phyloP scores from a whole-genome alignment of 2,888 invertebrate species.

The Coelinius sp. region DNA sequence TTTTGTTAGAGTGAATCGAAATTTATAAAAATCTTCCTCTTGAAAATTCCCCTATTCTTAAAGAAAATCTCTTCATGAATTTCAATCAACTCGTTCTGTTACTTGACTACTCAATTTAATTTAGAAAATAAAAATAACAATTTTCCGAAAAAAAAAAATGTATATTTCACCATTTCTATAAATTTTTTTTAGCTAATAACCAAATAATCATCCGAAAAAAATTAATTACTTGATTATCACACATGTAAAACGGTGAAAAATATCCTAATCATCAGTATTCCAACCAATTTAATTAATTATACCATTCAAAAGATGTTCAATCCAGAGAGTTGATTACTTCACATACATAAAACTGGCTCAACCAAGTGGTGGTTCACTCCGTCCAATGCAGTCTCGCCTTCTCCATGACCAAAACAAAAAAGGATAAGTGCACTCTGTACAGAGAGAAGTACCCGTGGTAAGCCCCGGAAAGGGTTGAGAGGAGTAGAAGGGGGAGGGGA shows the following conservation, averaged over 20 bases:
- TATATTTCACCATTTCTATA: no score
- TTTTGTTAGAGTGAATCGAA: no score
- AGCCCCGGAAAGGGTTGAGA: neutral
- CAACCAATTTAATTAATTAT: neutral
- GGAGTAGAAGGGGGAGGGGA: neutral
- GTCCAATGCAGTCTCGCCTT: neutral
- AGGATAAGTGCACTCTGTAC: conserved; percentile 6
- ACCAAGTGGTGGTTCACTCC: neutral
- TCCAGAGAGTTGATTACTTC: neutral
- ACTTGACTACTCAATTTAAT: no score
- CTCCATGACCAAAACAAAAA: neutral
- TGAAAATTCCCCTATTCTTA: no score
- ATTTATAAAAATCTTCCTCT: no score
- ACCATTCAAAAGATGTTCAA: neutral
- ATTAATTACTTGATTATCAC: neutral
- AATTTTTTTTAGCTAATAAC: no score
- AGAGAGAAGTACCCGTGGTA: neutral
- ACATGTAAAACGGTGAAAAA: neutral
- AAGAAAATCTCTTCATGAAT: no score
- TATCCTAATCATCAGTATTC: neutral
- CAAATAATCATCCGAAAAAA: neutral
- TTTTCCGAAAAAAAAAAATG: no score
- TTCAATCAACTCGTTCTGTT: no score
- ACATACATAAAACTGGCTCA: neutral
- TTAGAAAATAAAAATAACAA: no score